These are phyloP conservation scores for Sapayoa aenigma DNA, from an alignment of 2,113 vertebrate genomes.

Conservation along the genomic window DNA sequence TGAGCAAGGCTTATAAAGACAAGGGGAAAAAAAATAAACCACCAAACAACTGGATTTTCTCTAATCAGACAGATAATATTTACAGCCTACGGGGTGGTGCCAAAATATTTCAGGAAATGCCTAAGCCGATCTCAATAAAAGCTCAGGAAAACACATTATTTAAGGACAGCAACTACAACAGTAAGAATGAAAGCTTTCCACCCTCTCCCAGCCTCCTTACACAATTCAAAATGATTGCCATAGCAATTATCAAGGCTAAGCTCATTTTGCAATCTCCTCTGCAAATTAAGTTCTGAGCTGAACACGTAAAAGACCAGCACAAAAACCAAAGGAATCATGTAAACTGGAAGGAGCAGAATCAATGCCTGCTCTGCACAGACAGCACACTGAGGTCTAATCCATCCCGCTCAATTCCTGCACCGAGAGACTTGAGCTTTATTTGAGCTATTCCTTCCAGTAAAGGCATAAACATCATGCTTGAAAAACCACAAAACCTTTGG, in stretches of 20 bases:
- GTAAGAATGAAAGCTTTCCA: constrained; percentile 32
- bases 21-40: background rate
- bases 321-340: background rate
- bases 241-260: constrained; percentile 21
- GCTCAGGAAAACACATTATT: constrained; percentile 27
- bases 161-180: constrained; percentile 18
- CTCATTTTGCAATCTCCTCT: constrained; percentile 7
- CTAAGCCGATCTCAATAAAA: constrained; percentile 45
- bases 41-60: constrained; percentile 41
- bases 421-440: background rate
- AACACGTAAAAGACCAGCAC: background rate
- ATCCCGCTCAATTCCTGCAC: background rate
- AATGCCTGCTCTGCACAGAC: accelerated
- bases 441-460: background rate
- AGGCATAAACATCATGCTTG: background rate
- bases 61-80: constrained; percentile 59
- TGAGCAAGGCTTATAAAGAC: background rate
- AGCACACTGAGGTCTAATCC: background rate
- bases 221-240: constrained; percentile 28
- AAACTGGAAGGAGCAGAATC: background rate
- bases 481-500: background rate
- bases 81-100: constrained; percentile 24
- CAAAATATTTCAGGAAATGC: constrained; percentile 67
- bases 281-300: constrained; percentile 15
- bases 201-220: constrained; percentile 5